Evolutionary conservation across 2,113 vertebrate genomes (phyloP).

Genomic region (Dromas ardeola): DNA sequence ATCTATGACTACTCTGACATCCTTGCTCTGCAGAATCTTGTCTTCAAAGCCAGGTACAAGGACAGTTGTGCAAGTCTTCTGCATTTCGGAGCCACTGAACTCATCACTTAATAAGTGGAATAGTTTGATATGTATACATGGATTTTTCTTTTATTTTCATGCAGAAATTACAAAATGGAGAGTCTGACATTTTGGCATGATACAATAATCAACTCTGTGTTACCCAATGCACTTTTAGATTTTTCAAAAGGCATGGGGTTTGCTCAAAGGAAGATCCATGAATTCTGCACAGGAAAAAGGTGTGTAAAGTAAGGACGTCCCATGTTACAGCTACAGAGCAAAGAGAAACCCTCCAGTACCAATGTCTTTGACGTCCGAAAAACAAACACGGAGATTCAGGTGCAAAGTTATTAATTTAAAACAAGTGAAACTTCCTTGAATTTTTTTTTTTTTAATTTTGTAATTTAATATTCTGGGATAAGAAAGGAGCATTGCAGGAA

Average conservation of each 20-base stretch:
- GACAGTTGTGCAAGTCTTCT: neutral
- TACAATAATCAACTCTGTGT: neutral
- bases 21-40: neutral
- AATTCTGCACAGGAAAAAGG: neutral
- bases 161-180: neutral
- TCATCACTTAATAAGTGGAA: neutral
- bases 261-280: neutral
- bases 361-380: neutral
- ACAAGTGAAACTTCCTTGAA: neutral
- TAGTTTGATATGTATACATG: neutral
- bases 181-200: neutral
- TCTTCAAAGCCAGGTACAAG: neutral
- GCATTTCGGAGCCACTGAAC: neutral
- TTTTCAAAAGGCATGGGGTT: neutral
- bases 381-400: neutral
- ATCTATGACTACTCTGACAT: neutral
- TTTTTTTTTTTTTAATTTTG: neutral
- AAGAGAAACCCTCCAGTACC: neutral
- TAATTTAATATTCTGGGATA: neutral
- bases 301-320: neutral
- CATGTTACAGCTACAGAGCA: neutral
- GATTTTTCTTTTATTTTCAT: neutral
- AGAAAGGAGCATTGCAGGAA: neutral
- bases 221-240: neutral
- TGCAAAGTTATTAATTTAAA: neutral